Percentiles rank a stretch among this genome's conserved stretches.
Conservation (phyloP, 2,113 vertebrate species). For the Circaetus cinerascens region DNA sequence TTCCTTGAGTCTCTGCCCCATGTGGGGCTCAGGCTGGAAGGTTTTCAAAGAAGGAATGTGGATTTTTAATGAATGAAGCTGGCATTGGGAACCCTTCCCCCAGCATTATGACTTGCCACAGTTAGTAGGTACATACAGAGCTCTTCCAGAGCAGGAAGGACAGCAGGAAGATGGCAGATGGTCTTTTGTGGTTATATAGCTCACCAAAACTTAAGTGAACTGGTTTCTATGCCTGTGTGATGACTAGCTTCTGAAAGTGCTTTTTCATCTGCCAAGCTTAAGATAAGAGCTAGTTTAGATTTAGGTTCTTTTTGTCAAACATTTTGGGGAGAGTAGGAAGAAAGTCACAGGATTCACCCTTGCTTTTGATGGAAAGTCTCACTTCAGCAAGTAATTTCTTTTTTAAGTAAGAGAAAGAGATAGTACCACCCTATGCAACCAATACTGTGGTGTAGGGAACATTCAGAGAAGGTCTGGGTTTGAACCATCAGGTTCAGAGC, state of each 20-base stretch:
- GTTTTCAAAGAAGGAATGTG: background rate
- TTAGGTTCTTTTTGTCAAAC: background rate
- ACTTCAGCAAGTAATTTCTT: background rate
- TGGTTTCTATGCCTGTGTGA: background rate
- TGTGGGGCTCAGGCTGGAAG: background rate
- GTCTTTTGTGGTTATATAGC: background rate
- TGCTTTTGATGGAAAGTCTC: background rate
- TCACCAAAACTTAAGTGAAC: background rate
- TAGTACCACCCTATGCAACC: background rate
- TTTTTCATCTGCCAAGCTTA: background rate
- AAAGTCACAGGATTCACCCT: background rate
- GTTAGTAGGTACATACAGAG: rapidly evolving
- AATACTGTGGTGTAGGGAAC: background rate
- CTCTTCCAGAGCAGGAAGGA: background rate
- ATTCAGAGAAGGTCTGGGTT: background rate
- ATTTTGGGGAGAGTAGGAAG: background rate
- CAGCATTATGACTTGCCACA: background rate
- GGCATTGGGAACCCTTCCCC: background rate
- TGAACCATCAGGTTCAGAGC: background rate
- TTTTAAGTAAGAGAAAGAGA: background rate
- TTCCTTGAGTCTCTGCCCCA: background rate
- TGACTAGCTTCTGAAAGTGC: background rate
- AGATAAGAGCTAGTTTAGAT: background rate
- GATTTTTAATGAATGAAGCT: background rate
- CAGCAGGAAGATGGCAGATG: background rate